Base-by-base conservation (phyloP, 2,113 vertebrate species). In the Vireo altiloquus region DNA sequence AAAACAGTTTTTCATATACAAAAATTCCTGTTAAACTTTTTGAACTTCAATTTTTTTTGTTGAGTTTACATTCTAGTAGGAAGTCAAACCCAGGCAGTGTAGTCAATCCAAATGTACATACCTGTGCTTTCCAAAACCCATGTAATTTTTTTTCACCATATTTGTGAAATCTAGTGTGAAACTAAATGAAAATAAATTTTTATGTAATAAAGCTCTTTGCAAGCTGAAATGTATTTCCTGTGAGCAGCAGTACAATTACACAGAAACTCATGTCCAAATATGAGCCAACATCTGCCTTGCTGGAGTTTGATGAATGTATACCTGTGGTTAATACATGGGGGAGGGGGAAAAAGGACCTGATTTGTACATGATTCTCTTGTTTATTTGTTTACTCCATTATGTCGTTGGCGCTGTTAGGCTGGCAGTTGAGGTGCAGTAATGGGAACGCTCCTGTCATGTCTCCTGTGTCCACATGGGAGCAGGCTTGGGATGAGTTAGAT, bases 381-480 rank as follows among this genome's bases (percentile, higher is more conserved):
- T 76, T 28, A 40, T 17, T 60, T 68, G 15, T 44, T 82, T 72
- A 35, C 8, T 35, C 12, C 35, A 8, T 47, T 20, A 12, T 24
- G 16, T 2, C 25, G 20, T 24, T 6, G 17, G 24, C 13, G 10
- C 8, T 56, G 12, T 44, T 33, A 28, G 72, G 23, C 22, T 31
- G 22, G 9, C 6, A 1, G 22, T 2, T 5, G 37, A 65, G 31
- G 24, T 30, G 18, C 6, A 57, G 39, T 15, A 10, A 50, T 1
- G 13, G 49, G 22, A 82, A 50, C 15, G 5, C 11, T 56, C 7
- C n/a, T 92, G 95, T 30, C 72, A 44, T 81, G 35, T 83, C 64
- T 89, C 27, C 42, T 33, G 44, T 30, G 68, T 53, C 95, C 95
- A 93, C 95, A 56, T 3, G 90, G 80, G 94, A 87, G 95, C 96